Base-by-base conservation (phyloP, 2,888 invertebrate species). In the Alitta virens region DNA sequence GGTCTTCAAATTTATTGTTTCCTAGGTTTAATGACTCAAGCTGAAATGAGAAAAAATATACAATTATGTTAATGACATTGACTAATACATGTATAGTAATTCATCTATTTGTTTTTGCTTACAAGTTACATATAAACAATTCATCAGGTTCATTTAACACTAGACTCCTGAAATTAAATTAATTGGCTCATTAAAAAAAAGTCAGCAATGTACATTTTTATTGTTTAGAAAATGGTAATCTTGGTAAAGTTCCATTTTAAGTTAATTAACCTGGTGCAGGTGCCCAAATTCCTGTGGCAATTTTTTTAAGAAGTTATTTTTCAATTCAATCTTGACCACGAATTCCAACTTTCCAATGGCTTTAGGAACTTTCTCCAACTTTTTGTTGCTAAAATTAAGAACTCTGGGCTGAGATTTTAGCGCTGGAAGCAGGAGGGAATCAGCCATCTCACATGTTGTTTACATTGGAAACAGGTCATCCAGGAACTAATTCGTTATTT, bases 1-100 rank as follows among this genome's bases (percentile, higher is more conserved):
- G 66, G 21, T 75, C 75, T 61, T 76, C 75, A 55, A 79, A 67
- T n/a, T 72, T 70, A 73, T 80, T 80, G 65, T 78, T 78, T 18
- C 78, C 78, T 25, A 78, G 66, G 62, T 80, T 79, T 51, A 80
- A 63, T 7, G 71, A 68, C 66, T 78, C 75, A 16, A 80, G 62
- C 80, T 79, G 71, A 21, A 70, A 72, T 51, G 59, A n/a, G 18
- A 33, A 38, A 33, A 52, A 12, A 12, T 16, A 40, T 12, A 12
- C 9, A 40, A 40, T 12, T 40, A 12, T 40, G 16, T 12, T 40
- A 40, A 40, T 12, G 9, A 40, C 9, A 40, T 40, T 12, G 16
- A 40, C 16, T 12, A 40, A 40, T 40, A 40, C 16, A 40, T 12
- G 40, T 40, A 12, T 40, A 9, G 9, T 40, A 16, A 12, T 40